Percentiles rank a stretch among this genome's conserved stretches.
phyloP scores from a whole-genome alignment of 2,888 invertebrate species.

The Diaphora mendica region DNA sequence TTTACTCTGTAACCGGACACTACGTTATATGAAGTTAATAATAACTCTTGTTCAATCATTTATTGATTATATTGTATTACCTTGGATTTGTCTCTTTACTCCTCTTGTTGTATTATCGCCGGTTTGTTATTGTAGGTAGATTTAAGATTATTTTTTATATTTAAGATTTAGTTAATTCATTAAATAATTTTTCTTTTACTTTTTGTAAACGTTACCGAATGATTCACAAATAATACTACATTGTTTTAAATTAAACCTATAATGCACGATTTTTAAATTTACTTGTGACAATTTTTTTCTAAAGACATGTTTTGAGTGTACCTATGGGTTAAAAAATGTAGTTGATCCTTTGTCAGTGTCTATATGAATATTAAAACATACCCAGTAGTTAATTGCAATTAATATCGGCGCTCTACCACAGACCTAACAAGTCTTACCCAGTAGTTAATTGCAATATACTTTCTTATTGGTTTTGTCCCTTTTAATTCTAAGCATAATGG shows the following conservation, averaged over 20 bases:
- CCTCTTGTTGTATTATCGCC: slow-evolving; percentile 1
- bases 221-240: neutral
- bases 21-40: slow-evolving; percentile 77
- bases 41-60: slow-evolving; percentile 67
- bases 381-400: too few relatives aligned
- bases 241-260: neutral
- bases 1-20: slow-evolving; percentile 75
- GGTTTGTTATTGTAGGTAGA: neutral
- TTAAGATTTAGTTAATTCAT: too few relatives aligned
- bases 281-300: neutral
- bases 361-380: neutral
- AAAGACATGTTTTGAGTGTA: neutral
- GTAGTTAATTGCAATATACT: neutral
- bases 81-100: neutral
- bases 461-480: neutral
- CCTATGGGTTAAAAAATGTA: too few relatives aligned
- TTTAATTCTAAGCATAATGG: neutral
- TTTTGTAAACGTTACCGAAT: neutral
- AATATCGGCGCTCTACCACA: too few relatives aligned
- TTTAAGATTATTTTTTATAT: too few relatives aligned
- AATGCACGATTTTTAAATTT: neutral
- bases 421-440: too few relatives aligned
- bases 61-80: slow-evolving; percentile 30
- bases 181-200: neutral
- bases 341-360: neutral